Evolutionary conservation across 2,888 invertebrate species (phyloP), one percentile per base, ranked within the genome.

Genomic region (Drosophila mercatorum): DNA sequence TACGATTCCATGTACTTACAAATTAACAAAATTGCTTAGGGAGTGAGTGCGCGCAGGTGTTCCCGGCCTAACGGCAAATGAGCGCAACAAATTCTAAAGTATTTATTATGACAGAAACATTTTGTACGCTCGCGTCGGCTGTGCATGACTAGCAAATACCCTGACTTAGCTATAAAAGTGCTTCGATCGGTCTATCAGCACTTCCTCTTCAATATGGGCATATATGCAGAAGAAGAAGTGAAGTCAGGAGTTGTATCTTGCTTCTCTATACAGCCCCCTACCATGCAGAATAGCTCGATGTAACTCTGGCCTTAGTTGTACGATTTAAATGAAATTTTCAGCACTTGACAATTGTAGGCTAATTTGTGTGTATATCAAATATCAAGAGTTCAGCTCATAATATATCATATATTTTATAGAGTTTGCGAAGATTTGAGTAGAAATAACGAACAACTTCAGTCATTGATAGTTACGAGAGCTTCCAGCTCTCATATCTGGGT

Each of bases 1-100:
- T 81, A 75, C 82, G 38, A 44, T 75, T 75, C 44, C 62, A 75
- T 80, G 81, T 80, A 72, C 78, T 83, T 76, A 81, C 81, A 85
- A 88, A 88, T 88, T 88, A 85, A 83, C 80, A 68, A 80, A 77
- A 79, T 72, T 61, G 52, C 55, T 53, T 26, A 28, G 31, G 38
- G 65, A 40, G n/a, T 41, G 56, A 69, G 22, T 22, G 68, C 61
- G 66, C 60, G 70, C 56, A 10, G 46, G 46, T 49, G 36, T 22
- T 7, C 38, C 10, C 5, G 49, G n/a, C n/a, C 5, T 5, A 31
- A n/a, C 31, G 5, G 28, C 31, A 17, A 49, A 31, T 49, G 3
- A 7, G 2, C 11, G 51, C 34, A 36, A 12, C 14, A 11, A 22
- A 38, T 61, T 36, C 36, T 28, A 61, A 80, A 81, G 67, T 68